These are phyloP conservation scores for Gadus chalcogrammus DNA, from an alignment of 2,113 vertebrate genomes.

Conservation along the genomic window DNA sequence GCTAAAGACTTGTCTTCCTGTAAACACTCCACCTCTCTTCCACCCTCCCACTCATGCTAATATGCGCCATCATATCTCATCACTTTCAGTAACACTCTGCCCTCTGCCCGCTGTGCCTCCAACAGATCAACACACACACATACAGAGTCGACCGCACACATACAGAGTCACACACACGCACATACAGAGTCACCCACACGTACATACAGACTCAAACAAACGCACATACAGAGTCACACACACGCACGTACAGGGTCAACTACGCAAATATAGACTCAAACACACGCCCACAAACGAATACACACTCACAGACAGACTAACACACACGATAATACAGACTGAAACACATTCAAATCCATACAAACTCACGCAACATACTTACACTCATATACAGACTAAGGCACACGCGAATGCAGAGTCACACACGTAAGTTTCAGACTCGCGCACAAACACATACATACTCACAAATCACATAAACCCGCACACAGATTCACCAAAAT, in stretches of 20 bases:
- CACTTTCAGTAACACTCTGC: constrained; percentile 59
- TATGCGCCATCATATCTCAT: constrained; percentile 65
- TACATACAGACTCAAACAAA: constrained; percentile 5
- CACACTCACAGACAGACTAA: too few relatives aligned
- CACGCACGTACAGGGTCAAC: constrained; percentile 1
- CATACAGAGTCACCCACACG: constrained; percentile 5
- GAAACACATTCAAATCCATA: too few relatives aligned
- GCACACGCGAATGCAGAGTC: not conserved
- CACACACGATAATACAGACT: too few relatives aligned
- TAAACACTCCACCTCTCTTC: constrained; percentile 33
- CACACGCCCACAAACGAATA: not conserved
- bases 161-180: constrained; percentile 18
- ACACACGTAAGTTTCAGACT: not conserved
- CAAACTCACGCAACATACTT: too few relatives aligned
- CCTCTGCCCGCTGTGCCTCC: constrained; percentile 42
- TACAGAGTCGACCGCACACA: not conserved
- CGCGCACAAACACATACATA: not conserved
- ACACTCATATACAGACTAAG: too few relatives aligned
- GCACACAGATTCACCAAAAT: not conserved
- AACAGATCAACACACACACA: not conserved
- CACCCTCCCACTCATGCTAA: constrained; percentile 39
- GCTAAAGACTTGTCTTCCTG: too few relatives aligned
- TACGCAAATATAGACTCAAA: not conserved
- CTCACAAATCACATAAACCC: not conserved
- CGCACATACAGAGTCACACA: not conserved